Base-by-base conservation (phyloP, 2,113 vertebrate species). In the Anoura caudifer region DNA sequence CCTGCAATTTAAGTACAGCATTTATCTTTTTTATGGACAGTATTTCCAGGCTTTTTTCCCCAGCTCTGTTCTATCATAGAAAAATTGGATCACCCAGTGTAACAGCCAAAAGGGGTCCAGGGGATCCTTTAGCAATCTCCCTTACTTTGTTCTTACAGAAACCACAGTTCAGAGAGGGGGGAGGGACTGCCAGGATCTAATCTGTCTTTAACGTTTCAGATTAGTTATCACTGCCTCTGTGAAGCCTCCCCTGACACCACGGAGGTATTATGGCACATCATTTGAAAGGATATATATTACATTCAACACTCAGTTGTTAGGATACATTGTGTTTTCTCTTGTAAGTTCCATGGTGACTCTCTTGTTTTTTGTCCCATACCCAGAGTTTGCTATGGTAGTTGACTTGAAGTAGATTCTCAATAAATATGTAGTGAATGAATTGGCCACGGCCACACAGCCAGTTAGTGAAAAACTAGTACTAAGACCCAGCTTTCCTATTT, bases 1-100 rank as follows among this genome's bases (percentile, higher is more conserved):
- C 10, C 54, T 77, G 47, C 90, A 96, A 82, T 83, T 95, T 95
- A 97, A 94, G 77, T 41, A 88, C 1, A 67, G 4, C 24, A 84
- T 94, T 92, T 96, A 65, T 94, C 36, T 92, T 92, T 95, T 89
- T 90, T 72, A 59, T 92, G 70, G 77, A 72, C 45, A 83, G 61
- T 47, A 89, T 79, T 88, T 94, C 52, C 87, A 76, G 69, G 6
- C n/a, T n/a, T 8, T 65, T 67, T 3, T 7, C 1, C 26, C 10
- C 13, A 92, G 59, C 22, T 96, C 50, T 91, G 0, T 86, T 92
- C 72, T 80, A 22, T 93, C 75, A 86, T 45, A 91, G 82, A 95
- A 95, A 95, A 90, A 83, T 91, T 65, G 83, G n/a, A 63, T 92
- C 79, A 91, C 67, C 75, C 5, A n/a, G 33, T 77, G 0, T 82